Base-by-base conservation (phyloP, 2,888 invertebrate genomes). In the Oeneis ivallda region DNA sequence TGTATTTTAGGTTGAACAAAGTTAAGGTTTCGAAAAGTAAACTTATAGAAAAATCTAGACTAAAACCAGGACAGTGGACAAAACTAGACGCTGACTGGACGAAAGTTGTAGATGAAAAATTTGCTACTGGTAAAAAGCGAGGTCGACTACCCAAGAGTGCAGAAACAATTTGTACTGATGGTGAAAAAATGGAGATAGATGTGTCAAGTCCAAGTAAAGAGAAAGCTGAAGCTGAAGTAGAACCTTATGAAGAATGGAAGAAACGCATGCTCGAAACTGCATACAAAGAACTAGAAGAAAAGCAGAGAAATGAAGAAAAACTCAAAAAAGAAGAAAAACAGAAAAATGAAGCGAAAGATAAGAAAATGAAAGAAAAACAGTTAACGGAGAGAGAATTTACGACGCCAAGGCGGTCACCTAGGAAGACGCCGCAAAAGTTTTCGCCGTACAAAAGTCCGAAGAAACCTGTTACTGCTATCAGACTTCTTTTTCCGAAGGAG, bases 201-300 rank as follows among this genome's bases (percentile, higher is more conserved):
- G 7, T 63, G 4, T 10, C 72, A 43, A 49, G 71, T 69, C 60
- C 70, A 39, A 71, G 76, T 67, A 66, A 78, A 76, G 77, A 82
- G 67, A 71, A 72, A 50, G 62, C 71, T 43, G 82, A 87, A 73
- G 76, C 77, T 1, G 71, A 79, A 71, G 74, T 87, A 54, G 94
- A 95, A 78, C 87, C 93, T 0, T 95, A 95, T 70, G 93, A 93
- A 65, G 88, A 87, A 13, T 95, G 95, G 95, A 94, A 93, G 68
- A 81, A 81, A 26, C 85, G 94, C 45, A 93, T 95, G 79, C 74
- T 94, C 17, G 85, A 91, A 68, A 77, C 83, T 10, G 93, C 94
- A 0, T 85, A 86, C 65, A 81, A 79, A 68, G 89, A 90, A 65
- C 62, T 86, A 0, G 77, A 71, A 59, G 72, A 75, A 50, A 52